phyloP scores from a whole-genome alignment of 1,140 invertebrate species.

The Nebria ingens region DNA sequence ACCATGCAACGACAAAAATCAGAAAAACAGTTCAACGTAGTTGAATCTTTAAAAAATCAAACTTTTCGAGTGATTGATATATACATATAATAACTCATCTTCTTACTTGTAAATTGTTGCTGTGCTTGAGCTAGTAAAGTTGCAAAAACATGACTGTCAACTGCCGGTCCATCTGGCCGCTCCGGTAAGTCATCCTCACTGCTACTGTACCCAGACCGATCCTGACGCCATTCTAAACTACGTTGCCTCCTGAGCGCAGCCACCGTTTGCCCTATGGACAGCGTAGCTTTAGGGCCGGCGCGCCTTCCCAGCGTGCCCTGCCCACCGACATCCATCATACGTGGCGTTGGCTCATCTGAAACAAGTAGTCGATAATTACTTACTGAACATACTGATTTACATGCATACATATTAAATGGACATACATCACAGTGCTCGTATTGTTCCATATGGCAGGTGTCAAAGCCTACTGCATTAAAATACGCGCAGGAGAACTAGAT shows the following conservation, averaged over 20 bases:
- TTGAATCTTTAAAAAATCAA: too few species aligned
- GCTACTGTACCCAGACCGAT: slow-evolving; percentile 51
- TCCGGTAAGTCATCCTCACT: slow-evolving; percentile 48
- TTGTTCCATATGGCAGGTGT: too few species aligned
- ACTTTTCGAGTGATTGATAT: too few species aligned
- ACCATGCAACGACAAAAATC: too few species aligned
- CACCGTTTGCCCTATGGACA: neutral
- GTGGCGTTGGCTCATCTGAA: slow-evolving; percentile 30
- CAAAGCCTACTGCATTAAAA: too few species aligned
- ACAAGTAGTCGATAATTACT: too few species aligned
- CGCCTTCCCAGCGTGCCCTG: slow-evolving; percentile 37
- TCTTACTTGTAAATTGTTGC: slow-evolving; percentile 23
- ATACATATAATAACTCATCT: too few species aligned
- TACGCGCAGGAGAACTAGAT: too few species aligned
- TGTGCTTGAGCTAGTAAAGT: slow-evolving; percentile 50
- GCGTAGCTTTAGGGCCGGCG: slow-evolving; percentile 34
- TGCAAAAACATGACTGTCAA: slow-evolving; percentile 51
- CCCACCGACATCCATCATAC: slow-evolving; percentile 34
- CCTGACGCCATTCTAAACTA: slow-evolving; percentile 50
- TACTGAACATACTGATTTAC: too few species aligned
- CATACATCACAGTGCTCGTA: too few species aligned
- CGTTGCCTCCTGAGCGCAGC: slow-evolving; percentile 45
- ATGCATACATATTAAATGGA: too few species aligned
- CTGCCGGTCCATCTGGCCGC: slow-evolving; percentile 37
- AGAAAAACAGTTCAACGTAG: too few species aligned